Percentiles rank a stretch among this genome's conserved stretches.
phyloP scores from a whole-genome alignment of 2,113 vertebrate species.

The Ptychochromis oligacanthus region DNA sequence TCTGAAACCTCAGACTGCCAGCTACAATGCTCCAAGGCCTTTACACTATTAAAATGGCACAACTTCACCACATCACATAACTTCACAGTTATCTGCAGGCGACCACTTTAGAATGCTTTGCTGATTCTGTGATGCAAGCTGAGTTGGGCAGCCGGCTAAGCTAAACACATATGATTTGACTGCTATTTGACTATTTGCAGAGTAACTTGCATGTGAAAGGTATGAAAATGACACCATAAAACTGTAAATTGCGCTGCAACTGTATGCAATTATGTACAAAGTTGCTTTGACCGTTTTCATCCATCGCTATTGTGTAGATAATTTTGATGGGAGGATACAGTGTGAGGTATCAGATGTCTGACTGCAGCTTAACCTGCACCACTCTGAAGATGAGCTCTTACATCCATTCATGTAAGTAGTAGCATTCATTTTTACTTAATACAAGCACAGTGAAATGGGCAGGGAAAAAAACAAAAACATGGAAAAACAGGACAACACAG shows the following conservation, averaged over 20 bases:
- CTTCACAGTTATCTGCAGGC: background rate
- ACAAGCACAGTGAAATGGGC: conserved; percentile 10
- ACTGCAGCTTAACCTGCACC: background rate
- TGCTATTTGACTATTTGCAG: background rate
- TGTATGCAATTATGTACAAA: background rate
- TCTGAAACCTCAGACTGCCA: conserved; percentile 24
- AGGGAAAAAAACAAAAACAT: background rate
- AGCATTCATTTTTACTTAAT: background rate
- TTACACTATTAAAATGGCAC: background rate
- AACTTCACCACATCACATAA: conserved; percentile 2
- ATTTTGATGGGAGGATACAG: background rate
- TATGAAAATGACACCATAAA: background rate
- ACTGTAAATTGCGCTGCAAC: background rate
- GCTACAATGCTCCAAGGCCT: background rate
- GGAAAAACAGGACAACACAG: conserved; percentile 6
- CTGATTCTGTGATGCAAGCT: background rate
- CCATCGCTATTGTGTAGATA: background rate
- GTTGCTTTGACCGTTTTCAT: background rate
- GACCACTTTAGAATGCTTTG: background rate
- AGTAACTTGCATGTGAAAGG: background rate
- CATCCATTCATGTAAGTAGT: background rate
- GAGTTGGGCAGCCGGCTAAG: background rate
- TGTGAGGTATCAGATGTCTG: conserved; percentile 33
- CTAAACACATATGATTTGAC: background rate
- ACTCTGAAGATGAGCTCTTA: background rate